Evolutionary conservation across 2,888 invertebrate species (phyloP).

Genomic region (Bugula neritina): DNA sequence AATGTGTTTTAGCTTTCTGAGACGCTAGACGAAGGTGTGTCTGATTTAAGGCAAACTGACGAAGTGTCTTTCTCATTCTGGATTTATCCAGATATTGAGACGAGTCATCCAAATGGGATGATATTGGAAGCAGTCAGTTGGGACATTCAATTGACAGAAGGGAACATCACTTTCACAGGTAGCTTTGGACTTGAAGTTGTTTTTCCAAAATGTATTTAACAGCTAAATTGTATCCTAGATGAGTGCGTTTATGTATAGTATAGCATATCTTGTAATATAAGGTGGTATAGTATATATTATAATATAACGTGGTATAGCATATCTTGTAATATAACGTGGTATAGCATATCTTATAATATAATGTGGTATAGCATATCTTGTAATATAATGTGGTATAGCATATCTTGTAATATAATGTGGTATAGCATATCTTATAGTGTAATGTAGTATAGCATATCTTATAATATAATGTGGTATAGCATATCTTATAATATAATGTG

Average conservation of each 20-base stretch:
- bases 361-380: background rate
- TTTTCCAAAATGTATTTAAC: too few species aligned
- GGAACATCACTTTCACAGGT: constrained; percentile 15
- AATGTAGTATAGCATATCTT: too few species aligned
- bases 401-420: background rate
- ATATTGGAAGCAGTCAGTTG: background rate
- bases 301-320: too few species aligned
- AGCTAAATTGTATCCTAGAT: too few species aligned
- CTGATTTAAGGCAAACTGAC: background rate
- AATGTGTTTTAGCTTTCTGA: constrained; percentile 9
- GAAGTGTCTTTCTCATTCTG: background rate
- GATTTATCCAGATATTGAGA: constrained; percentile 2
- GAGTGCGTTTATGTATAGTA: too few species aligned
- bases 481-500: background rate
- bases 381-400: background rate
- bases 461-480: too few species aligned
- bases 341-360: background rate
- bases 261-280: too few species aligned
- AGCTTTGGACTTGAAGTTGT: too few species aligned
- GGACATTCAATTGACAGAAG: background rate
- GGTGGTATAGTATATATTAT: too few species aligned
- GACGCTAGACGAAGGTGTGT: too few species aligned
- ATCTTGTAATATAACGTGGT: too few species aligned
- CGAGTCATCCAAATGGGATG: background rate
- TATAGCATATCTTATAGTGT: too few species aligned